Base-by-base conservation (phyloP, 2,797 vertebrate species). In the Phoxinus dragarum region DNA sequence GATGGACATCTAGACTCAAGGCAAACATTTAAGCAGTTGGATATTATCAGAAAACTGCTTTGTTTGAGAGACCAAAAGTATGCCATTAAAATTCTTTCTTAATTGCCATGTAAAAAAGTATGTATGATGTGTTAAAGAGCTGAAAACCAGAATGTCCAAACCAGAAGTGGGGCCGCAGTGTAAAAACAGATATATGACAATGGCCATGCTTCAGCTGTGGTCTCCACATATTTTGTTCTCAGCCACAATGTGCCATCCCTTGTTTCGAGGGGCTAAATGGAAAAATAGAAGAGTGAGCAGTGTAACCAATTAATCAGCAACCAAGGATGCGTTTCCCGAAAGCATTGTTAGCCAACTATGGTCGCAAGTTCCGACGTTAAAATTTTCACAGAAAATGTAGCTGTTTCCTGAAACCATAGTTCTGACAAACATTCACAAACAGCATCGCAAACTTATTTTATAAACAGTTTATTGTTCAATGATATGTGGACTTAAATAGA, bases 101-200 rank as follows among this genome's bases (percentile, higher is more conserved):
- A 85, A 86, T 89, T 54, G 17, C 85, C 88, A 34, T 47, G n/a
- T 88, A 87, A 91, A 93, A 54, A 74, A 17, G 34, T 36, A 42
- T 64, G 47, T 47, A 59, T 49, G 49, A 90, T 89, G 92, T 92
- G 91, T 94, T 94, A 90, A 93, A 90, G 90, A 91, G 92, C 89
- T 87, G 74, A 19, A 88, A 92, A 93, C 89, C 90, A 90, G 75
- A 91, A 93, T 86, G 90, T 91, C 94, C 92, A 92, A 90, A 90
- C 91, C 92, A 92, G 88, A 93, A 86, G 54, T 52, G 40, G 80
- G 80, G 87, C 80, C 36, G 83, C 88, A 81, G 86, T 80, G 90
- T 88, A 93, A 92, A 93, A 85, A 66, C 31, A 47, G 21, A 73
- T 79, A 54, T 47, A 72, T 61, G 75, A 85, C 84, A 80, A 79